These are phyloP conservation scores for Cyprinodon tularosa DNA, from an alignment of 2,113 vertebrate species.

Conservation along the genomic window DNA sequence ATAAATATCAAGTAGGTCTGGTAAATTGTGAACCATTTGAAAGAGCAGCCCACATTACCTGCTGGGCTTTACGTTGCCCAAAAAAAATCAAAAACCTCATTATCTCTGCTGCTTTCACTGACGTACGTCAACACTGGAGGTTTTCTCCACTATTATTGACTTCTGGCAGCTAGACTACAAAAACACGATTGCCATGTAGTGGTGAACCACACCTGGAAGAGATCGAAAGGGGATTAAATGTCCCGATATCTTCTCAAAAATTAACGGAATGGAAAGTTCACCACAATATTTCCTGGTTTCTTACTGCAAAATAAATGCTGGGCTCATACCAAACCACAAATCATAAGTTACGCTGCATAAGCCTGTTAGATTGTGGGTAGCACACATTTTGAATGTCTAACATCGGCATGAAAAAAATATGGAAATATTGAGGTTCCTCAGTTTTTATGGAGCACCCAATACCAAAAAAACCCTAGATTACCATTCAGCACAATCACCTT, in stretches of 20 bases:
- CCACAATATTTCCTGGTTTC: slow-evolving; percentile 14
- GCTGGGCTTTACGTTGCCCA: background rate
- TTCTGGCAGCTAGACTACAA: background rate
- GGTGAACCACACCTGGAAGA: slow-evolving; percentile 10
- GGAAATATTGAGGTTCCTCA: background rate
- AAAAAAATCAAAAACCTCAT: background rate
- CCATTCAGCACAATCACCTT: background rate
- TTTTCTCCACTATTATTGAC: background rate
- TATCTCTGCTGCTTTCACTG: background rate
- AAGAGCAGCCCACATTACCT: background rate
- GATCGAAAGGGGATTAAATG: background rate
- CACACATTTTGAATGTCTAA: slow-evolving; percentile 6
- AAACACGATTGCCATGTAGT: slow-evolving; percentile 1
- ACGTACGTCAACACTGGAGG: background rate
- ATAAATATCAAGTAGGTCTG: background rate
- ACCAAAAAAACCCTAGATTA: background rate
- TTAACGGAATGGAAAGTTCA: slow-evolving; percentile 5
- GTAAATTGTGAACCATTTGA: background rate
- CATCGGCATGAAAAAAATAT: background rate
- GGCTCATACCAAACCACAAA: slow-evolving; percentile 5
- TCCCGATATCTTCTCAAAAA: slow-evolving; percentile 11
- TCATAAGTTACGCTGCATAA: background rate
- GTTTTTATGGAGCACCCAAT: background rate
- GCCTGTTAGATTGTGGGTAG: background rate
- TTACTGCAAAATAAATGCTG: slow-evolving; percentile 5